Evolutionary conservation across 2,113 vertebrate genomes (phyloP).

Genomic region (Phaethornis superciliosus): DNA sequence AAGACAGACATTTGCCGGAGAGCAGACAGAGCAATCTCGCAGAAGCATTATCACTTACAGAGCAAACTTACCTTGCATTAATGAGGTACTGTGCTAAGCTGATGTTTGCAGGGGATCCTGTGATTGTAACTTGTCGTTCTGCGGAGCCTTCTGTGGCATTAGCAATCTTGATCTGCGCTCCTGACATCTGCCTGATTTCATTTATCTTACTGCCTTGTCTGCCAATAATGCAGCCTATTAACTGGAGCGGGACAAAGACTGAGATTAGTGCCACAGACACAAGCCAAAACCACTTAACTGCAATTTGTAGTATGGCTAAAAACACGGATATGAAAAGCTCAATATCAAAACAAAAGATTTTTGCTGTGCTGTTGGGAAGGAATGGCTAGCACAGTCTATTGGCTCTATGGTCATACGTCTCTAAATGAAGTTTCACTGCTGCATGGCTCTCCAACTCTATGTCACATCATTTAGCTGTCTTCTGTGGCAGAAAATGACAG

Average conservation of each 20-base stretch:
- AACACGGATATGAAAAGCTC: background rate
- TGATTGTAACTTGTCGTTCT: slow-evolving; percentile 93
- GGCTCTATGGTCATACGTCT: background rate
- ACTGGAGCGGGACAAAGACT: slow-evolving; percentile 75
- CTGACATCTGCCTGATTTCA: slow-evolving; percentile 96
- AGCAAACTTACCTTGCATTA: slow-evolving; percentile 88
- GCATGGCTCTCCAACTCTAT: background rate
- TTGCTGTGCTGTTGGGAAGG: slow-evolving; percentile 11
- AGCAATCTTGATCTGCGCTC: slow-evolving; percentile 96
- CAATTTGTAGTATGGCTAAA: background rate
- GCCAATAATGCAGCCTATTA: slow-evolving; percentile 97
- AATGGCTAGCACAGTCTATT: background rate
- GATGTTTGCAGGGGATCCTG: slow-evolving; percentile 91
- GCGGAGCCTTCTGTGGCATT: slow-evolving; percentile 91
- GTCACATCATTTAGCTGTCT: background rate
- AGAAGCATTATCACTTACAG: slow-evolving; percentile 50
- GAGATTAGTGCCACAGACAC: slow-evolving; percentile 63
- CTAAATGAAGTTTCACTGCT: background rate
- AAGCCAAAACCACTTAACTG: slow-evolving; percentile 46
- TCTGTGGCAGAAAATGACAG: background rate
- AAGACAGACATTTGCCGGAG: slow-evolving; percentile 34
- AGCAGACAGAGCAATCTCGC: slow-evolving; percentile 28
- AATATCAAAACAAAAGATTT: background rate
- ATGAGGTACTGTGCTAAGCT: slow-evolving; percentile 95
- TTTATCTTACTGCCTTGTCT: slow-evolving; percentile 97